Percentiles rank a stretch among this genome's conserved stretches.
phyloP scores from a whole-genome alignment of 2,113 vertebrate species.

The Neomonachus schauinslandi region DNA sequence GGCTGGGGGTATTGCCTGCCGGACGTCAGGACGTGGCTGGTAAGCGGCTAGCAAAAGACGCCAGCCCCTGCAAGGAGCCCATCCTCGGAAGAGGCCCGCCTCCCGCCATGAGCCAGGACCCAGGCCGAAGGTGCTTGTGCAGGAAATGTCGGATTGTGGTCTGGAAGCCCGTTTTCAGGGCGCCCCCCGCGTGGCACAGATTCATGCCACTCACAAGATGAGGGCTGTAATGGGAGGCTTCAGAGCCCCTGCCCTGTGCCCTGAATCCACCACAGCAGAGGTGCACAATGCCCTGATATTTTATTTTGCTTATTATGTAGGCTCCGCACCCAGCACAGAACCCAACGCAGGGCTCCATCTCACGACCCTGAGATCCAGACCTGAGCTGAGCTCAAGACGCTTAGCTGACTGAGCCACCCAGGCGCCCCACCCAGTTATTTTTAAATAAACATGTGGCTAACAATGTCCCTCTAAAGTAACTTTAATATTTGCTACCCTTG shows the following conservation, averaged over 20 bases:
- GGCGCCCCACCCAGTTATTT: too few relatives aligned
- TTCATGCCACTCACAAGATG: rapidly evolving
- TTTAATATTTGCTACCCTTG: rapidly evolving
- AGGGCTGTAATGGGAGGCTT: background rate
- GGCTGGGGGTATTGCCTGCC: background rate
- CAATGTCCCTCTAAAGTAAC: background rate
- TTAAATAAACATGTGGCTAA: rapidly evolving
- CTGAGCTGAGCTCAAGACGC: too few relatives aligned
- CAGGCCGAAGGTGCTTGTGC: rapidly evolving
- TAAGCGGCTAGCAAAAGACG: rapidly evolving
- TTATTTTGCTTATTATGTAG: too few relatives aligned
- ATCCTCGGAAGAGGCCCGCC: rapidly evolving
- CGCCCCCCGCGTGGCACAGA: rapidly evolving
- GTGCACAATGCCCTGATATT: rapidly evolving
- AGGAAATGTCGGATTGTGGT: rapidly evolving
- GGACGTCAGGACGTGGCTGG: rapidly evolving
- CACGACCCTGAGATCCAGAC: too few relatives aligned
- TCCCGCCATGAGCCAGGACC: rapidly evolving
- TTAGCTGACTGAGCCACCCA: background rate
- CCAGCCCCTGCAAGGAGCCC: rapidly evolving
- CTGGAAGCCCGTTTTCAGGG: rapidly evolving
- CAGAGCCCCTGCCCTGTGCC: background rate
- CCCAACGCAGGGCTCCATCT: too few relatives aligned
- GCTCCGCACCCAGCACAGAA: too few relatives aligned
- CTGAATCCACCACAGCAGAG: too few relatives aligned